Base-by-base conservation (phyloP, 2,888 invertebrate genomes). In the Trachelus stipa region DNA sequence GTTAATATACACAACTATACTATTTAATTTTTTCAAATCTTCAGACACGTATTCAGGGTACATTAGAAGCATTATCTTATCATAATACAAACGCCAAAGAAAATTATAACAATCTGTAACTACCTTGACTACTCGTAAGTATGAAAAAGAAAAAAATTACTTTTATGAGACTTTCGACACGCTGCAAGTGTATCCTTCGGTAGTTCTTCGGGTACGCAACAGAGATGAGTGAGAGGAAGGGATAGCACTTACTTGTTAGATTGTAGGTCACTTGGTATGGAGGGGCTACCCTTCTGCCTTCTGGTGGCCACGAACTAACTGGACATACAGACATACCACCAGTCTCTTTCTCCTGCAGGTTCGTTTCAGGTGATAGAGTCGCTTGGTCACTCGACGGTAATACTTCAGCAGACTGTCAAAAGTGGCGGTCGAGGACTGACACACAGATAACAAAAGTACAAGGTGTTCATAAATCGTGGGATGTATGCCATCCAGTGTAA, bases 191-290 rank as follows among this genome's bases (percentile, higher is more conserved):
- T 56, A 56, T 56, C 56, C 23, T 56, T 56, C 23, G 23, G 56
- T 23, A 23, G 56, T 56, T 56, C 56, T 23, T 56, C 23, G 56
- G 56, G 56, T 23, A 56, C 56, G 56, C 56, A 56, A 56, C 56
- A 23, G 56, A 56, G 56, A 56, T 56, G 56, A 56, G 56, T 56
- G 81, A 73, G 79, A 83, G 83, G 84, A 84, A 83, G 83, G 85
- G 84, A 82, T 79, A 83, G 80, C 77, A 79, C 80, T 75, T 77
- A 68, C 75, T 77, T 82, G 82, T 82, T 85, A 85, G 87, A 90
- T 90, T 90, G 90, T 90, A 90, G 90, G 90, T 90, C 90, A 88
- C 78, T 80, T 87, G 83, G 83, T 83, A 84, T 83, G 87, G 85
- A 81, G 87, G 87, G 86, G 87, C 81, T 86, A 87, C 87, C 87